Evolutionary conservation across 2,888 invertebrate genomes (phyloP).

Genomic region (Cotesia congregata): DNA sequence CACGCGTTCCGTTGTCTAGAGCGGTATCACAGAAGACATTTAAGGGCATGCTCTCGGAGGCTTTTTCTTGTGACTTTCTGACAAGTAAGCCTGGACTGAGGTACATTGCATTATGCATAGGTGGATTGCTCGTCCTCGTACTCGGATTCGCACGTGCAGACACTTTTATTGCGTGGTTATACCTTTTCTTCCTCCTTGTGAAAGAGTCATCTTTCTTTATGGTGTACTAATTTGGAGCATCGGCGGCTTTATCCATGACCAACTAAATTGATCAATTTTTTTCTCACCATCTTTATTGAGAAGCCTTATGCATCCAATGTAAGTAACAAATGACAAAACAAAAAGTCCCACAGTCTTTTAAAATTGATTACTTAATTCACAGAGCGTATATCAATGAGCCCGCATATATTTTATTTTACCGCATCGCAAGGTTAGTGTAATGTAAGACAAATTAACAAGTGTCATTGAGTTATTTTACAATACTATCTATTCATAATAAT

Average conservation of each 20-base stretch:
- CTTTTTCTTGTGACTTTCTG: constrained; percentile 41
- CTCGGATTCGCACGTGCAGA: constrained; percentile 40
- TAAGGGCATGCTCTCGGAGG: constrained; percentile 43
- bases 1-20: constrained; percentile 17
- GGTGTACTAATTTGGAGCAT: constrained; percentile 26
- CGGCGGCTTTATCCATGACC: constrained; percentile 9
- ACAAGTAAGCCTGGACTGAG: constrained; percentile 29
- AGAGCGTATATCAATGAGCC: constrained; percentile 14
- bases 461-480: constrained; percentile 23
- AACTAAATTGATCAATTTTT: constrained; percentile 18
- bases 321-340: constrained; percentile 2
- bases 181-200: constrained; percentile 20
- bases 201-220: constrained; percentile 30
- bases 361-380: constrained; percentile 23
- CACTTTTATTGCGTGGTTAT: constrained; percentile 41
- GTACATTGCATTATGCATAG: constrained; percentile 35
- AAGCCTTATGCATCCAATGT: constrained; percentile 1
- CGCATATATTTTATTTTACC: neutral
- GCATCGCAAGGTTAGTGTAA: neutral
- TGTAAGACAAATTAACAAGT: constrained; percentile 19
- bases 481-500: neutral
- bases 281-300: neutral
- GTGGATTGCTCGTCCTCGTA: constrained; percentile 18
- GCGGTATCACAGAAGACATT: constrained; percentile 38
- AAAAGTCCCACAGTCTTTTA: neutral